Evolutionary conservation across 2,113 vertebrate species (phyloP), one percentile per base, ranked within the genome.

Genomic region (Salvelinus namaycush): DNA sequence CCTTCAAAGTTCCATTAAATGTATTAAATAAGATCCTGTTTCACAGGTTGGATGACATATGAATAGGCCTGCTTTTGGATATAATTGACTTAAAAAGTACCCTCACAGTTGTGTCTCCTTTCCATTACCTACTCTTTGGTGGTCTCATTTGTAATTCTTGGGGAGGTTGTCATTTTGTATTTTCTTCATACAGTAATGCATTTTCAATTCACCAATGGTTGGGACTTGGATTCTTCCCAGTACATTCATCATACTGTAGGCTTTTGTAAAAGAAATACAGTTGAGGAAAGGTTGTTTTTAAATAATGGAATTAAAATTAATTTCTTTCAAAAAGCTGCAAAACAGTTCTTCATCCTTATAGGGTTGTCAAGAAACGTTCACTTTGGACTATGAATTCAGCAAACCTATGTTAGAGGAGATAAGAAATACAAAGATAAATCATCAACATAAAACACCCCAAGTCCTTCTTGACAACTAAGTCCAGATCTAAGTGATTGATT

Each of bases 11-110:
- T 87, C 54, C 72, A 67, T 68, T 73, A 79, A 79, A 84, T 89
- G 82, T 83, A 88, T 87, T 72, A 83, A 86, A 88, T 89, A 79
- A 86, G 74, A 89, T 86, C 72, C 39, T 44, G 39, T 48, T 83
- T 79, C 59, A 76, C 78, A 79, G 72, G 77, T 80, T 81, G 82
- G 72, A 77, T 79, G 80, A 81, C 20, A 74, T 89, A 81, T 82
- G 48, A 90, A 89, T 81, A 48, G 73, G 59, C 72, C 80, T 69
- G 70, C 48, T 69, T 39, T 27, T 70, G 24, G 3, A 79, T 86
- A 78, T 74, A 68, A 83, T 74, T 76, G 70, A 80, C 73, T 78
- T 69, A 77, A 67, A 68, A 59, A 67, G 31, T 70, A 51, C 64
- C 39, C 20, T 57, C 20, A 7, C 16, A 44, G 80, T 81, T 68